These are phyloP conservation scores for Furnarius figulus DNA, from an alignment of 2,113 vertebrate species.

Conservation along the genomic window DNA sequence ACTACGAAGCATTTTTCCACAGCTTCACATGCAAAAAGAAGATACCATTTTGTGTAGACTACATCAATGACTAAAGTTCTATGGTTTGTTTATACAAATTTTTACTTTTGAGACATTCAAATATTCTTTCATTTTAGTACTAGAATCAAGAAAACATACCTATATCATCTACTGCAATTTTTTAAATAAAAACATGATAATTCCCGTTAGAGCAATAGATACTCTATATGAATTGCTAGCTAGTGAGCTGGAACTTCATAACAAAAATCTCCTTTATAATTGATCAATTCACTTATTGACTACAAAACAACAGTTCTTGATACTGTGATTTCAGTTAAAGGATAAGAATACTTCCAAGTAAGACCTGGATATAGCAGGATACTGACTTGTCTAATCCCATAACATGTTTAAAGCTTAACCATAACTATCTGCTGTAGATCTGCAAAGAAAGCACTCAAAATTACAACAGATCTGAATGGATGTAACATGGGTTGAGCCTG, in stretches of 20 bases:
- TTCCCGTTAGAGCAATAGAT: background rate
- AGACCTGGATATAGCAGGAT: background rate
- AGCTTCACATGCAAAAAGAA: background rate
- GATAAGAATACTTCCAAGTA: background rate
- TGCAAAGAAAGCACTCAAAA: slow-evolving; percentile 48
- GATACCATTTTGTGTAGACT: background rate
- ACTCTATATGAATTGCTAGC: background rate
- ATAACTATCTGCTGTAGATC: background rate
- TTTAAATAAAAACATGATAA: background rate
- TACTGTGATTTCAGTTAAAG: background rate
- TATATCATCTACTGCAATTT: background rate
- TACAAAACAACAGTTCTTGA: background rate
- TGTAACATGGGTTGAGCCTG: slow-evolving; percentile 36
- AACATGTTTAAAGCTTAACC: slow-evolving; percentile 28
- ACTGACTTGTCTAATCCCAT: slow-evolving; percentile 14
- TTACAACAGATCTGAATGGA: slow-evolving; percentile 34
- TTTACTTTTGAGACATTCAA: background rate
- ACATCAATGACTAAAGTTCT: background rate
- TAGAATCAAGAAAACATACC: background rate
- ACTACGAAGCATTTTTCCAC: background rate
- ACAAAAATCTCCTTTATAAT: background rate
- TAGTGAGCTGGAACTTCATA: background rate
- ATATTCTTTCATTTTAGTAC: background rate
- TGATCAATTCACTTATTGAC: background rate
- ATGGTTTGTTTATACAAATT: background rate